These are phyloP conservation scores for Galbula dea DNA, from an alignment of 2,113 vertebrate genomes.

Conservation along the genomic window DNA sequence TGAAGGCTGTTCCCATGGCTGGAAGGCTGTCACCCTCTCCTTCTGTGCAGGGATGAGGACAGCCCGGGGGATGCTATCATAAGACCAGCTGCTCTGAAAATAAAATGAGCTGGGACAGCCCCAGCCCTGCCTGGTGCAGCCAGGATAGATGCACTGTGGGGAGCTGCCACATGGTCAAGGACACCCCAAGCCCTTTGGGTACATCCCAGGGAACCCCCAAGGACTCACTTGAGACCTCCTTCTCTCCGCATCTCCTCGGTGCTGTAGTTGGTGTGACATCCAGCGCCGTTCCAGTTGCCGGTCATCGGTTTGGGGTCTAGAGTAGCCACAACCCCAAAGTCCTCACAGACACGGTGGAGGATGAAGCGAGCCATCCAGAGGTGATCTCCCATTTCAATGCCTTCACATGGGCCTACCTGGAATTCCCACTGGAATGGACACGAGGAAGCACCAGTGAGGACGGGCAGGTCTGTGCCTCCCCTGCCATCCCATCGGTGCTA, in stretches of 20 bases:
- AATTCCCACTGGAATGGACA: conserved; percentile 75
- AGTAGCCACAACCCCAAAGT: conserved; percentile 72
- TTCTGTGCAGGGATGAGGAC: neutral
- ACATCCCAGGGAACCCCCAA: neutral
- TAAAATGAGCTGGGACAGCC: neutral
- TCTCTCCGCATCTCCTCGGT: conserved; percentile 71
- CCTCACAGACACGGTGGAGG: conserved; percentile 83
- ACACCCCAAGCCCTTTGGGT: neutral
- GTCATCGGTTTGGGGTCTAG: conserved; percentile 81
- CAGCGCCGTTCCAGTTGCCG: conserved; percentile 72
- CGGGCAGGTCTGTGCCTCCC: neutral
- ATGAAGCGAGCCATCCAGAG: conserved; percentile 86
- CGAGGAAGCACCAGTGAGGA: neutral
- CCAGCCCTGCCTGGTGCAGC: neutral
- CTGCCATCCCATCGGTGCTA: neutral
- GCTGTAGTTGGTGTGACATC: conserved; percentile 80
- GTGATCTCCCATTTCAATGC: conserved; percentile 83
- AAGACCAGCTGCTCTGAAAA: neutral
- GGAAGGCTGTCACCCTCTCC: neutral
- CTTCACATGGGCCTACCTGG: conserved; percentile 77
- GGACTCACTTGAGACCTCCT: conserved; percentile 77
- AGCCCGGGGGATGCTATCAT: neutral
- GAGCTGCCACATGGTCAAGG: neutral
- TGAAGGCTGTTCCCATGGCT: neutral
- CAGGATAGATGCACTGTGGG: fast-evolving